Evolutionary conservation across 2,797 vertebrate genomes (phyloP), one percentile per base, ranked within the genome.

Genomic region (Enteromius fasciolatus): DNA sequence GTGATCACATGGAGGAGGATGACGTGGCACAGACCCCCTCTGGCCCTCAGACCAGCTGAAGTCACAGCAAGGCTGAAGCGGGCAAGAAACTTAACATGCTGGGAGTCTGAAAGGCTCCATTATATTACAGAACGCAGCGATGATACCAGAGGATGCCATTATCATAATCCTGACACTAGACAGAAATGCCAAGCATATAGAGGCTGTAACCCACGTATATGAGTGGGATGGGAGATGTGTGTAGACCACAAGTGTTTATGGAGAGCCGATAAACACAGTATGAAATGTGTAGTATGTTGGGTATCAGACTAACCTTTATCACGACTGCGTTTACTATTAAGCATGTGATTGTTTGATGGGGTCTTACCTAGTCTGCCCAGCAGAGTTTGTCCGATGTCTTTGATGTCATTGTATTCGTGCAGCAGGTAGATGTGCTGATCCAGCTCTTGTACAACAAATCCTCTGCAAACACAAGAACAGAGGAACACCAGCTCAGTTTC

Each of bases 391-490:
- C 95, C 96, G 5, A 93, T 92, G 83, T 99, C 98, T 93, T 99
- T 99, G 81, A 98, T 94, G 87, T 98, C 97, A 12, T 98, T 99
- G 84, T 99, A 99, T 87, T 98, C 96, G 0, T 99, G 98, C 76
- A 99, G 94, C 86, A 94, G 93, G 83, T 95, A 89, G 80, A 99
- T 98, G 86, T 98, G 97, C 86, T 89, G 88, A 44, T 97, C 95
- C 88, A 99, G 83, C 84, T 99, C 98, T 52, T 94, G 92, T 76
- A 95, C 91, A 81, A 86, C 92, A 89, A 93, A 96, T 76, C 98
- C 97, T 84, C 98, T 99, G 88, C 3, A 88, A 63, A 89, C 11
- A 89, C 12, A 86, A 80, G 4, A 50, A 41, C 54, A 63, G 17
- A 39, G 74, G 9, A 44, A 61, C n/a, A 73, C 57, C 5, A 39